Evolutionary conservation across 2,797 vertebrate species (phyloP), one percentile per base, ranked within the genome.

Genomic region (Carapus acus): DNA sequence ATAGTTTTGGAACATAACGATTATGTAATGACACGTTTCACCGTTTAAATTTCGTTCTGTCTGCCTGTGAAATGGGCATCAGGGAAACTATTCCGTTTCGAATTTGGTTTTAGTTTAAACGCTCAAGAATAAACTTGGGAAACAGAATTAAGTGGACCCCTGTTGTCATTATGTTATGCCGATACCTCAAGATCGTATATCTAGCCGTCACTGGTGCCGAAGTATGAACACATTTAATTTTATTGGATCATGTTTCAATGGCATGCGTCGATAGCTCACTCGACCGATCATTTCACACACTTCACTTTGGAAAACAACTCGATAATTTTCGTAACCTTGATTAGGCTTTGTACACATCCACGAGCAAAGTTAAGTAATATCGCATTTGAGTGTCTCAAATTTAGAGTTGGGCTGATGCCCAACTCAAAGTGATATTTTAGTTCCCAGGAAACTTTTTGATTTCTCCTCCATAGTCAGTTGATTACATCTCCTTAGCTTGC

Each of bases 181-280:
- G n/a, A n/a, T n/a, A n/a, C n/a, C n/a, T n/a, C n/a, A n/a, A n/a
- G n/a, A n/a, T n/a, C n/a, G n/a, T n/a, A n/a, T n/a, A n/a, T n/a
- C n/a, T n/a, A n/a, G n/a, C n/a, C n/a, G n/a, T n/a, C n/a, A n/a
- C n/a, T n/a, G n/a, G n/a, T n/a, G n/a, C n/a, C n/a, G n/a, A n/a
- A n/a, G n/a, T n/a, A n/a, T n/a, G n/a, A n/a, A n/a, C n/a, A n/a
- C n/a, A n/a, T n/a, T n/a, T n/a, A n/a, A n/a, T n/a, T n/a, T n/a
- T n/a, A 64, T 67, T 57, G 69, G 62, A 71, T 85, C 77, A 69
- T 40, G 62, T 85, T 82, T 78, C 78, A 80, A 63, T 69, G 78
- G 79, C 74, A 76, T 52, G 65, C 49, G 42, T 55, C 57, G 60
- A 21, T 49, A 50, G 54, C 49, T 24, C 16, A 69, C n/a, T n/a